Conservation (phyloP, 2,113 vertebrate genomes). For the Psittacus erithacus region DNA sequence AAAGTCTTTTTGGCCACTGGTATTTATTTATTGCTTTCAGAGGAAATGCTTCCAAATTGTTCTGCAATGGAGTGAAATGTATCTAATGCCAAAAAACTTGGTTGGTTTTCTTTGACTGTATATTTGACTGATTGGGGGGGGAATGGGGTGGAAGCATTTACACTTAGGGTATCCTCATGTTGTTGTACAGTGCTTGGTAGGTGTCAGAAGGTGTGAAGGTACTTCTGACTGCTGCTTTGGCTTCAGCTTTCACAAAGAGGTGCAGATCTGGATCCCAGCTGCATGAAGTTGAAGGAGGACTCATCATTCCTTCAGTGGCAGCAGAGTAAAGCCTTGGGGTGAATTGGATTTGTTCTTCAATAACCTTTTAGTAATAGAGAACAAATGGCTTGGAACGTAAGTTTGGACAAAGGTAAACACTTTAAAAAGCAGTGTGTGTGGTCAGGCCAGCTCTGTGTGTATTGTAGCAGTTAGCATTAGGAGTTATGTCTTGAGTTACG, state of each 20-base stretch:
- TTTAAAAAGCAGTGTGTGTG: background rate
- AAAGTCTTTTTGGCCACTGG: background rate
- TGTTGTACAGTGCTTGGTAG: background rate
- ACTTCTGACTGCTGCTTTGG: background rate
- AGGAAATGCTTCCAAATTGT: constrained; percentile 7
- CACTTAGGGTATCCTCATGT: background rate
- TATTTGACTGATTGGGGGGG: background rate
- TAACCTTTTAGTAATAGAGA: background rate
- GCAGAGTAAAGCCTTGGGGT: background rate
- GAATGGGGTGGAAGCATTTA: background rate
- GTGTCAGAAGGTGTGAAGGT: background rate
- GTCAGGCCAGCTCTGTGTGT: background rate
- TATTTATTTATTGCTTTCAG: constrained; percentile 59
- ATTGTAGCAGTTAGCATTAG: background rate
- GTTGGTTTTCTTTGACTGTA: background rate
- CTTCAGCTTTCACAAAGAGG: background rate
- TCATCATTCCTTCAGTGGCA: background rate
- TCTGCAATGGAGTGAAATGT: constrained; percentile 23
- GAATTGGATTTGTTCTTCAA: background rate
- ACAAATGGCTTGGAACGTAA: background rate
- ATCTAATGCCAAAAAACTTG: constrained; percentile 14
- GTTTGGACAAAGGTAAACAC: background rate
- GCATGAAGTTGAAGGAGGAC: background rate
- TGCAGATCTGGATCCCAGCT: background rate
- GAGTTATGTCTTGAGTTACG: background rate